These are phyloP conservation scores for Paracentrotus lividus DNA, from an alignment of 53 echinoderm and acorn worm genomes.

Conservation along the genomic window DNA sequence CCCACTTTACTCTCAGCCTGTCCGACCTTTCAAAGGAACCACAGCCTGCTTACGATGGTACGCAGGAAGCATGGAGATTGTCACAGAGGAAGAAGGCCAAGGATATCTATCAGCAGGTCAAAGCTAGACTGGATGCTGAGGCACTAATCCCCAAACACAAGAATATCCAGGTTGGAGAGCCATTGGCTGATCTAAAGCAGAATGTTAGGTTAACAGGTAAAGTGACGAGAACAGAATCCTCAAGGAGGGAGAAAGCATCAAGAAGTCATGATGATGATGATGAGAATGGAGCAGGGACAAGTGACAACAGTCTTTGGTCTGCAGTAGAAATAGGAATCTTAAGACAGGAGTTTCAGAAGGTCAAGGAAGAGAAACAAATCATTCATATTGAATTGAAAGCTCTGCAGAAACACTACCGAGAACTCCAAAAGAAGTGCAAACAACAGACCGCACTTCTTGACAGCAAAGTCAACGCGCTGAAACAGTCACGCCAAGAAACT, in stretches of 20 bases:
- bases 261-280: not conserved
- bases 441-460: slow-evolving; percentile 64
- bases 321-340: slow-evolving; percentile 77
- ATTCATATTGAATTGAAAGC: slow-evolving; percentile 69
- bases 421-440: slow-evolving; percentile 68
- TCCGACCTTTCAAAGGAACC: slow-evolving; percentile 47
- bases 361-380: slow-evolving; percentile 71
- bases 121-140: slow-evolving; percentile 33
- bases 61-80: slow-evolving; percentile 49
- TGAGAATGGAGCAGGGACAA: not conserved
- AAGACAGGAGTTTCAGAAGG: slow-evolving; percentile 67
- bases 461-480: slow-evolving; percentile 52
- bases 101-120: slow-evolving; percentile 55
- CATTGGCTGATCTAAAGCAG: slow-evolving; percentile 66
- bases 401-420: slow-evolving; percentile 42
- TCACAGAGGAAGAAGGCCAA: slow-evolving; percentile 59
- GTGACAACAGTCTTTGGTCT: slow-evolving; percentile 75
- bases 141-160: slow-evolving; percentile 59
- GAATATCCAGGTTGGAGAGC: slow-evolving; percentile 81
- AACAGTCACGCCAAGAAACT: slow-evolving; percentile 64
- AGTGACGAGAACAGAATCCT: slow-evolving; percentile 35
- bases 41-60: slow-evolving; percentile 25
- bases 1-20: slow-evolving; percentile 68
- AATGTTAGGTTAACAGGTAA: slow-evolving; percentile 15
- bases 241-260: not conserved